These are phyloP conservation scores for Brachypodius melanocephalos DNA, from an alignment of 2,113 vertebrate species.

Conservation along the genomic window DNA sequence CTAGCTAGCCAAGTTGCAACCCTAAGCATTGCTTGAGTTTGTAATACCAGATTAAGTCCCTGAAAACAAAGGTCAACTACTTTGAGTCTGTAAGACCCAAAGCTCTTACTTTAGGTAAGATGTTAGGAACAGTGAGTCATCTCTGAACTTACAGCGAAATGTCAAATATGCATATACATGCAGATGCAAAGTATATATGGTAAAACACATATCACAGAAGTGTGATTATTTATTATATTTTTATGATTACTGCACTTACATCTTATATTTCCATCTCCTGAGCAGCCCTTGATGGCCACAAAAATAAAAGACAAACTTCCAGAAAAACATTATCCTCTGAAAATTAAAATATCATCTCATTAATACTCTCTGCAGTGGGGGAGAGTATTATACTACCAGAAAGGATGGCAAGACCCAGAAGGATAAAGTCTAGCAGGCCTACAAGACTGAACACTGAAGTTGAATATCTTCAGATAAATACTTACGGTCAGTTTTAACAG, in stretches of 20 bases:
- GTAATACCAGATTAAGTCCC: neutral
- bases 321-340: neutral
- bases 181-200: neutral
- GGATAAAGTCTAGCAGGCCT: neutral
- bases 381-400: neutral
- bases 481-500: conserved; percentile 47
- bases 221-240: neutral
- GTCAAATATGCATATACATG: neutral
- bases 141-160: neutral
- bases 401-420: neutral
- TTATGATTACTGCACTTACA: neutral
- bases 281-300: neutral
- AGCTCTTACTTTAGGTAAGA: neutral
- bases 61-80: neutral
- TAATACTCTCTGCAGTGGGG: neutral
- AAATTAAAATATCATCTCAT: neutral
- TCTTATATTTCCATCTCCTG: neutral
- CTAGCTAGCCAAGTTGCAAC: neutral
- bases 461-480: conserved; percentile 4
- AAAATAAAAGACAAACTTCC: neutral
- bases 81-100: neutral
- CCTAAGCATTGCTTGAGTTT: neutral
- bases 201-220: neutral
- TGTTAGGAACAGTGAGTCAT: neutral
- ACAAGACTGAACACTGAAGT: neutral